These are phyloP conservation scores for Echiichthys vipera DNA, from an alignment of 2,797 vertebrate species.

Conservation along the genomic window DNA sequence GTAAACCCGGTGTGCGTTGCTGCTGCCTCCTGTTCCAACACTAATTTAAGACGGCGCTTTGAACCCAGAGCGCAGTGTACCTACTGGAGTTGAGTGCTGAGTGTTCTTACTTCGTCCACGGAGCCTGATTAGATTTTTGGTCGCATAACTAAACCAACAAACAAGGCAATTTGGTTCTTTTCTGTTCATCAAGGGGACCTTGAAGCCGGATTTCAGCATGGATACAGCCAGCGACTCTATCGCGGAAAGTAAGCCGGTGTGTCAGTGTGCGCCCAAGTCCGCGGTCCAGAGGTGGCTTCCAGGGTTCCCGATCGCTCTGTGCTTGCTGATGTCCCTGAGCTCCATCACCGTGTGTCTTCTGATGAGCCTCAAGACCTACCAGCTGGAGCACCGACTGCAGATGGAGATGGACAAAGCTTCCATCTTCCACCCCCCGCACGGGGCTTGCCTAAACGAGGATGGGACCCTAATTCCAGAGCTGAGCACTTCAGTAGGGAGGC, in stretches of 20 bases:
- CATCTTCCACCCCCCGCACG: slow-evolving; percentile 59
- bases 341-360: slow-evolving; percentile 89
- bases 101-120: slow-evolving; percentile 13
- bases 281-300: slow-evolving; percentile 64
- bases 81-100: slow-evolving; percentile 26
- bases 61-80: slow-evolving; percentile 27
- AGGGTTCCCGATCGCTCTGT: slow-evolving; percentile 78
- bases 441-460: slow-evolving; percentile 76
- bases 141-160: not conserved
- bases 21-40: slow-evolving; percentile 55
- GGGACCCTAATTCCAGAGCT: slow-evolving; percentile 83
- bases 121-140: slow-evolving; percentile 1
- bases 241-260: slow-evolving; percentile 73
- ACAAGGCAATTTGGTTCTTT: slow-evolving; percentile 7
- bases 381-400: slow-evolving; percentile 88
- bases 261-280: slow-evolving; percentile 67
- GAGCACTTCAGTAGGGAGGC: slow-evolving; percentile 83
- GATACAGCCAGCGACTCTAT: slow-evolving; percentile 65
- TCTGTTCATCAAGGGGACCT: slow-evolving; percentile 17
- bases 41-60: slow-evolving; percentile 51
- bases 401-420: slow-evolving; percentile 84
- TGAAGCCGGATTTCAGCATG: slow-evolving; percentile 70
- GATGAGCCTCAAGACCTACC: slow-evolving; percentile 87
- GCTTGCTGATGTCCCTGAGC: slow-evolving; percentile 87
- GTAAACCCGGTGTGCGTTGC: slow-evolving; percentile 53